Evolutionary conservation across 2,797 vertebrate genomes (phyloP).

Genomic region (Pantherophis alleghaniensis): DNA sequence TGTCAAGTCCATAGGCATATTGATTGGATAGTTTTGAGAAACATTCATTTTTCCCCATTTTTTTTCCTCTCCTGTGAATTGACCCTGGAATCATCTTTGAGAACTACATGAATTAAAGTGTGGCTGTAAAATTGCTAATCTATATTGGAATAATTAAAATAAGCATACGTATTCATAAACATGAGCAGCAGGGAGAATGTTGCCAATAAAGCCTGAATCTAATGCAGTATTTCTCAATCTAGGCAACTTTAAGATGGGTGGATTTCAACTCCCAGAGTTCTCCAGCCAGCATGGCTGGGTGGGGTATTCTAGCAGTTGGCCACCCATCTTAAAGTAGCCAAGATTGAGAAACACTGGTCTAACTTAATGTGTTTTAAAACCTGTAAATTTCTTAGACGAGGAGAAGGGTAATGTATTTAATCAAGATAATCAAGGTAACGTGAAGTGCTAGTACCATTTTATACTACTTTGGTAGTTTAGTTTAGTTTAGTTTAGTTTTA

Average conservation of each 20-base stretch:
- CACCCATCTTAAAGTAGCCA: background rate
- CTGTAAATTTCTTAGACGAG: constrained; percentile 54
- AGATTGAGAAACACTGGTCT: background rate
- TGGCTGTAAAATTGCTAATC: constrained; percentile 41
- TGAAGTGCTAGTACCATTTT: background rate
- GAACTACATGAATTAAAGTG: background rate
- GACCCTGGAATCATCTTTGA: background rate
- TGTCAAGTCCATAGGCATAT: background rate
- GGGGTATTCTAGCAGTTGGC: background rate
- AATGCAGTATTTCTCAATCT: constrained; percentile 6
- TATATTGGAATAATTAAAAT: constrained; percentile 46
- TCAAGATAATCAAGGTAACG: background rate
- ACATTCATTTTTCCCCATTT: too few species aligned
- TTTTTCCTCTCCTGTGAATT: background rate
- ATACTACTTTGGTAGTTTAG: background rate
- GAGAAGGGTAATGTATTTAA: constrained; percentile 53
- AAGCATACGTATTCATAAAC: constrained; percentile 42
- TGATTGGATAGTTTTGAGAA: background rate
- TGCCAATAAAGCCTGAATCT: constrained; percentile 34
- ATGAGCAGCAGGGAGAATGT: constrained; percentile 25
- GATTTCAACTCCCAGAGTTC: too few species aligned
- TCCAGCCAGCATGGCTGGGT: background rate
- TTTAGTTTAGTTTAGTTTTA: too few species aligned
- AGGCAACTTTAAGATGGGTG: too few species aligned
- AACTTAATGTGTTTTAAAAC: constrained; percentile 43